These are phyloP conservation scores for Equus quagga DNA, from an alignment of 2,113 vertebrate species.

Conservation along the genomic window DNA sequence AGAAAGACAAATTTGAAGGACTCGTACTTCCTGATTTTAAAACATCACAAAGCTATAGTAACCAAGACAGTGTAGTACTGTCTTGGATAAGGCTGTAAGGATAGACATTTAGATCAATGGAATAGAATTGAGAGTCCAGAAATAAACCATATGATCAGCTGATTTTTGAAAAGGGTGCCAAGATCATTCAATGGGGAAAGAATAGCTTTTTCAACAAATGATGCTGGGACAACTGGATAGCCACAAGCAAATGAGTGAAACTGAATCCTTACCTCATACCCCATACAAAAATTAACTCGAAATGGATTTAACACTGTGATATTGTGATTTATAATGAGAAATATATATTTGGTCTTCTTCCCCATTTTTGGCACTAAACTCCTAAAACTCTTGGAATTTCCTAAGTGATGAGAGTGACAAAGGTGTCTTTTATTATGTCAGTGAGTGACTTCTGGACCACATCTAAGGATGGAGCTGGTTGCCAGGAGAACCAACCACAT, in stretches of 20 bases:
- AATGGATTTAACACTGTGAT: not conserved
- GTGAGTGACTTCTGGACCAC: not conserved
- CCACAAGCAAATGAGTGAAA: not conserved
- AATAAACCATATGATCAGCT: not conserved
- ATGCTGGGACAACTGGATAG: not conserved
- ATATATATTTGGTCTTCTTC: not conserved
- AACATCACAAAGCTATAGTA: not conserved
- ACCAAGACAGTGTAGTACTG: not conserved
- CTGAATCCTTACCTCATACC: not conserved
- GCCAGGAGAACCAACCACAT: not conserved
- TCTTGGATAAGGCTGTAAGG: not conserved
- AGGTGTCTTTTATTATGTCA: not conserved
- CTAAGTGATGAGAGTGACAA: not conserved
- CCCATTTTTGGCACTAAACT: not conserved
- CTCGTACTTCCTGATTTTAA: not conserved
- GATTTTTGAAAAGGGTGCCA: not conserved
- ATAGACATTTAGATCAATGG: not conserved
- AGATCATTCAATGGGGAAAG: not conserved
- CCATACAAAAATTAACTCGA: not conserved
- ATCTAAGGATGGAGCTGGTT: not conserved
- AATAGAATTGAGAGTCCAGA: not conserved
- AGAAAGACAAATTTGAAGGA: not conserved
- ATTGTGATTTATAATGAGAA: not conserved
- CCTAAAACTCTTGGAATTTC: not conserved
- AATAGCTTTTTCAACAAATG: not conserved